phyloP scores from a whole-genome alignment of 2,113 vertebrate species.

The Pterocles burchelli region DNA sequence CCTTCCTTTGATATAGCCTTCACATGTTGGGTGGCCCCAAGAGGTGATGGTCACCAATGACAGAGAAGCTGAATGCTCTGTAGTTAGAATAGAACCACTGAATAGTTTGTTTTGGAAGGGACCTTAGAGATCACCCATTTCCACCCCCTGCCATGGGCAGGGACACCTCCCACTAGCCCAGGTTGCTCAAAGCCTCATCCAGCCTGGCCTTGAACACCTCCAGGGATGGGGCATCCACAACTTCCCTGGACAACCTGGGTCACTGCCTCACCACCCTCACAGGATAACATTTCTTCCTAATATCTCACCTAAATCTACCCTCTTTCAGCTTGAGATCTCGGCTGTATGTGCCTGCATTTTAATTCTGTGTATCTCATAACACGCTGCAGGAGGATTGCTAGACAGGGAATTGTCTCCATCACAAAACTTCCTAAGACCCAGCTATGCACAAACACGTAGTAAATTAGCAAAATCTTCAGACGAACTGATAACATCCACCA shows the following conservation, averaged over 20 bases:
- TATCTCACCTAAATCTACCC: too few species aligned
- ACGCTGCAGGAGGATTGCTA: not conserved
- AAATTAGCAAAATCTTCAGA: not conserved
- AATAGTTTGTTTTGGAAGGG: too few species aligned
- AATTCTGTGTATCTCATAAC: not conserved
- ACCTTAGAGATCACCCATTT: too few species aligned
- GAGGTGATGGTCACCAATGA: fast-evolving
- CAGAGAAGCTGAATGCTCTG: not conserved
- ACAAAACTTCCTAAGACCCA: not conserved
- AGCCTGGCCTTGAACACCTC: too few species aligned
- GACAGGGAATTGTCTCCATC: not conserved
- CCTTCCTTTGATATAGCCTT: not conserved
- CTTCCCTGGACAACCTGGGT: too few species aligned
- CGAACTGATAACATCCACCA: not conserved
- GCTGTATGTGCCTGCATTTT: fast-evolving
- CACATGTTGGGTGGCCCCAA: fast-evolving
- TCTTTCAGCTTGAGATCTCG: not conserved
- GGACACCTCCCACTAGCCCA: too few species aligned
- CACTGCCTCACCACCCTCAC: too few species aligned
- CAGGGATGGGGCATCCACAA: too few species aligned
- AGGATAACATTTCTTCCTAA: too few species aligned
- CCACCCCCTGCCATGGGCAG: too few species aligned
- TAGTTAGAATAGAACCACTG: not conserved
- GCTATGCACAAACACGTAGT: fast-evolving
- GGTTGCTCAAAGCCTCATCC: too few species aligned